Evolutionary conservation across 2,797 vertebrate species (phyloP), one percentile per base, ranked within the genome.

Genomic region (Clamator glandarius): DNA sequence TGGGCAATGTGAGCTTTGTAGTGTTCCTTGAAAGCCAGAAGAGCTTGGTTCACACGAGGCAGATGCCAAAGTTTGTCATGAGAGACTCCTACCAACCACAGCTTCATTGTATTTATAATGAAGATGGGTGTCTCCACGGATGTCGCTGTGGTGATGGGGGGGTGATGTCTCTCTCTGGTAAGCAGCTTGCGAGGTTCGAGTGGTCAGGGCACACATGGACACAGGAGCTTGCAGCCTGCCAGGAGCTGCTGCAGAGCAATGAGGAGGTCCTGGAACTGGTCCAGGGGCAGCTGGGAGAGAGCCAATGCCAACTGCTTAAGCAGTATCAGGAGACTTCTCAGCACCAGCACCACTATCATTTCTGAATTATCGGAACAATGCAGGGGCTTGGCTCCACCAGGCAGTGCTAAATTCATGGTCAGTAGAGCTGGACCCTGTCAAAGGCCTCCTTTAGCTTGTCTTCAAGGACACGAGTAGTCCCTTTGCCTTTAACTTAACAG

Each of bases 41-140:
- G 48, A 83, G 54, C 41, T 61, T 0, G 0, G 24, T 39, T 75
- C 50, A 29, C 2, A 2, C 0, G 0, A 77, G 64, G 42, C 41
- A 72, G 46, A 17, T 36, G 73, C 63, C 39, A 19, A 66, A 81
- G n/a, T 39, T 42, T 58, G 51, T 44, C 36, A 7, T 26, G 35
- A 72, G 58, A 67, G 23, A 26, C 13, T 8, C 29, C 52, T 50
- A 31, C 26, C 66, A 58, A 52, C 25, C 51, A 46, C 15, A 46
- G 26, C 11, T 33, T 46, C 62, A 4, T n/a, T 9, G 0, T 11
- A 3, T 48, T 15, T 5, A 1, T 28, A 5, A 52, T 4, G 33
- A 48, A 24, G 23, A 13, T 24, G 8, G 33, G 33, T 16, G n/a
- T 52, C 76, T 36, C 18, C 46, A 7, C 48, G 2, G 5, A 11